Percentiles rank a stretch among this genome's conserved stretches.
Evolutionary conservation across 1,140 invertebrate genomes (phyloP).

Genomic region (Tenebrio molitor): DNA sequence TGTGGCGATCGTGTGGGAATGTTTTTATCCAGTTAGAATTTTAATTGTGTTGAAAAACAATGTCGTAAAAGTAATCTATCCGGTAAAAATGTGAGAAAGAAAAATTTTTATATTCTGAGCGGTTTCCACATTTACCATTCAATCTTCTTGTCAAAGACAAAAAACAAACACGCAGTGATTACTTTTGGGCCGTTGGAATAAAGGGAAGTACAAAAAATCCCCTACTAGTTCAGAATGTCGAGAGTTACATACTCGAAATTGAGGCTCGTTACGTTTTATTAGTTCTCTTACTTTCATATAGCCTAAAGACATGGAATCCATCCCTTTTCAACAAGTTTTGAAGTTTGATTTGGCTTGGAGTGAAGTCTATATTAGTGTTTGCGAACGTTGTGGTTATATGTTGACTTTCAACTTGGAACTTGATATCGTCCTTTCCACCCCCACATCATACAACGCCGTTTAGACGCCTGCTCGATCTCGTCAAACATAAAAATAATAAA

Average conservation of each 20-base stretch:
- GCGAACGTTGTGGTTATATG: slow-evolving; percentile 57
- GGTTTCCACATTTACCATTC: too few species aligned
- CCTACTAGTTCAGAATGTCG: slow-evolving; percentile 7
- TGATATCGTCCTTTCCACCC: slow-evolving; percentile 35
- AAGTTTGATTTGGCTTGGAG: slow-evolving; percentile 51
- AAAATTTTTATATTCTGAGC: too few species aligned
- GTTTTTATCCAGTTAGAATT: too few species aligned
- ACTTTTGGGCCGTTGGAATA: too few species aligned
- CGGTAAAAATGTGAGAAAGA: too few species aligned
- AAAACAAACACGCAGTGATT: too few species aligned
- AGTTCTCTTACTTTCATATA: slow-evolving; percentile 40
- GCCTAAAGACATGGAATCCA: slow-evolving; percentile 27
- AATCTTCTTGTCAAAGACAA: too few species aligned
- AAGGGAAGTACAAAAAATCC: slow-evolving; percentile 15
- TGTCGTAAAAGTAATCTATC: too few species aligned
- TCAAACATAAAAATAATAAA: slow-evolving; percentile 33
- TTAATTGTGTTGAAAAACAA: too few species aligned
- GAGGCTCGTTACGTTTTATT: slow-evolving; percentile 44
- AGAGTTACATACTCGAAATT: slow-evolving; percentile 32
- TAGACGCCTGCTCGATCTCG: slow-evolving; percentile 20
- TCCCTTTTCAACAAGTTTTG: slow-evolving; percentile 55
- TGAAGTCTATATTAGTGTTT: slow-evolving; percentile 57
- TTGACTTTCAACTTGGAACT: slow-evolving; percentile 56
- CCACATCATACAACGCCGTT: slow-evolving; percentile 6
- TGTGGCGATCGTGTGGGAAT: background rate